A percentile compares a stretch with the other conserved stretches of the same genome.
These are phyloP conservation scores for Chelonus insularis DNA, from an alignment of 1,140 invertebrate genomes.

Conservation along the genomic window DNA sequence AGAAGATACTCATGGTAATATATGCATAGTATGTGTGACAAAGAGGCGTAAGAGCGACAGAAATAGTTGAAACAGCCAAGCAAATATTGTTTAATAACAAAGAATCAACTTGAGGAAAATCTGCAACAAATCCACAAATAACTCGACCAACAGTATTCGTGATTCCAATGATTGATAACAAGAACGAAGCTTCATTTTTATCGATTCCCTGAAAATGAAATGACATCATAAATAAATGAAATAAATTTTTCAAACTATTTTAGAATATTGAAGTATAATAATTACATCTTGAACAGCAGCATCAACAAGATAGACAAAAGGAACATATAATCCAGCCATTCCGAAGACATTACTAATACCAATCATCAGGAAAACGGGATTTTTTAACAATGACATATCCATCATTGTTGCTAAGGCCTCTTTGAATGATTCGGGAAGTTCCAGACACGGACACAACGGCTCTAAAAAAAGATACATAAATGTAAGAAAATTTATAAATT, in stretches of 20 bases:
- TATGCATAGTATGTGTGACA: constrained; percentile 78
- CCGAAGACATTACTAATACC: constrained; percentile 94
- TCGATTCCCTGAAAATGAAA: constrained; percentile 70
- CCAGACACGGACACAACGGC: constrained; percentile 75
- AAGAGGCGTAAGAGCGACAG: constrained; percentile 83
- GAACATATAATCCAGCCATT: constrained; percentile 92
- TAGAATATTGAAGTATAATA: constrained; percentile 22
- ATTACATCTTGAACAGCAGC: constrained; percentile 72
- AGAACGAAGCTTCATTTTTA: constrained; percentile 75
- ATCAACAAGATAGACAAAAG: constrained; percentile 92
- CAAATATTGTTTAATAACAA: constrained; percentile 93
- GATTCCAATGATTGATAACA: constrained; percentile 94
- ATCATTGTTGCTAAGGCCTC: constrained; percentile 88
- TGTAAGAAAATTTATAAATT: neutral
- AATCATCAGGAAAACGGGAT: constrained; percentile 91
- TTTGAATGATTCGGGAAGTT: constrained; percentile 79
- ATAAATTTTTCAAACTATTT: neutral
- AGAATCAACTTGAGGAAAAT: constrained; percentile 86
- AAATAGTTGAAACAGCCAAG: constrained; percentile 84
- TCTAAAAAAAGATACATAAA: constrained; percentile 40
- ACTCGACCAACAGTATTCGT: constrained; percentile 92
- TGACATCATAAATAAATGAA: neutral
- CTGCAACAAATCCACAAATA: constrained; percentile 81
- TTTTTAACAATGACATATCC: constrained; percentile 85
- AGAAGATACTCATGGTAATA: constrained; percentile 83